phyloP scores from a whole-genome alignment of 2,888 invertebrate genomes.

The Corythucha ciliata region DNA sequence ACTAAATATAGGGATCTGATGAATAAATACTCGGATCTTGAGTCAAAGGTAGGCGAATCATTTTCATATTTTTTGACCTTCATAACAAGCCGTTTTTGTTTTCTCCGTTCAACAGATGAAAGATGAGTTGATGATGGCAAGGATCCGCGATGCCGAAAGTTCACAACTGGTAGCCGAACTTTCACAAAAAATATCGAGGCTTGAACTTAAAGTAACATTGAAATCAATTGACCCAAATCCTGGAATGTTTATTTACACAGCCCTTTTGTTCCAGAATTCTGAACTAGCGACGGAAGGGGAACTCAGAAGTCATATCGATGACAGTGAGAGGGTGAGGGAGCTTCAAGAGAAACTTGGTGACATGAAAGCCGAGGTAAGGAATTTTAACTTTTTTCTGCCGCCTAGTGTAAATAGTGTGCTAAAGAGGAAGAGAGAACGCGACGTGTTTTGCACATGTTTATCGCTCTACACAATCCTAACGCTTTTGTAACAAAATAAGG shows the following conservation, averaged over 20 bases:
- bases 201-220: constrained; percentile 71
- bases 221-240: not conserved
- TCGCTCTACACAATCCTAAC: constrained; percentile 4
- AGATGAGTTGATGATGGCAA: constrained; percentile 86
- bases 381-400: constrained; percentile 8
- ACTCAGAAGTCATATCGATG: constrained; percentile 72
- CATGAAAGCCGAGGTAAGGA: constrained; percentile 81
- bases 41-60: constrained; percentile 45
- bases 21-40: constrained; percentile 55
- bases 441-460: constrained; percentile 1
- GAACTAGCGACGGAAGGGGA: constrained; percentile 91
- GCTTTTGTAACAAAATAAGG: too few relatives aligned
- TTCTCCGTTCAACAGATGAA: constrained; percentile 50
- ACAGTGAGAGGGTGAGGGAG: constrained; percentile 77
- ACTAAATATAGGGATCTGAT: constrained; percentile 74
- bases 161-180: constrained; percentile 89
- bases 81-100: not conserved
- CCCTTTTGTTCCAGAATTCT: constrained; percentile 59
- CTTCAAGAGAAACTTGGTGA: constrained; percentile 88
- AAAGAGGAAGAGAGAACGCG: constrained; percentile 12
- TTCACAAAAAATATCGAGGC: constrained; percentile 83
- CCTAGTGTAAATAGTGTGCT: not conserved
- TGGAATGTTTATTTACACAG: not conserved
- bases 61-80: constrained; percentile 11
- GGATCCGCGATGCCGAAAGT: constrained; percentile 89